Evolutionary conservation across 2,888 invertebrate species (phyloP), one percentile per base, ranked within the genome.

Genomic region (Nipponacmea schrenckii): DNA sequence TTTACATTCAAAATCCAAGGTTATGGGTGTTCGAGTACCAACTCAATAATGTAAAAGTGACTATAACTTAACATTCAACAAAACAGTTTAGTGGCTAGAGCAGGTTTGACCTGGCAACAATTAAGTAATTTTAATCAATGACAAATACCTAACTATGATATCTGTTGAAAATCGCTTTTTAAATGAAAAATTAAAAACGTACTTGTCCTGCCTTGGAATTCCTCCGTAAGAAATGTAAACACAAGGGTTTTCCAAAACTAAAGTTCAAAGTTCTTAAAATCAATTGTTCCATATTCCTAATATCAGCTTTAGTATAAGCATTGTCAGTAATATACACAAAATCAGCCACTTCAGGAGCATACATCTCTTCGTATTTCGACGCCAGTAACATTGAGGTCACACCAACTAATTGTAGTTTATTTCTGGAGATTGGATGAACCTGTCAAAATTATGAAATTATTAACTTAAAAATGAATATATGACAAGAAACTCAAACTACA

Each of bases 361-460:
- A 96, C 84, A 96, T 94, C 90, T 98, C 98, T 90, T 98, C 98
- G 85, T 96, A 97, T 89, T 98, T 98, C 84, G 94, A 93, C 0
- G 98, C 97, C 69, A 97, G 92, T 83, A 96, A 93, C 91, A 98
- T 92, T 0, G 96, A 94, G 0, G 96, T 93, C 0, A 95, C 93
- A 4, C 97, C 97, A 15, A 97, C 94, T 77, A 97, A 90, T 87
- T 98, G 97, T 73, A 97, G 91, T 80, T 93, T 92, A 77, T 92
- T 92, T 77, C 93, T 92, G 69, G 91, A 91, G 45, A 94, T 92
- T 24, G 91, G 91, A 68, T 81, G 76, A 20, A 78, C 72, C 86
- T 86, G 77, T 14, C n/a, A n/a, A n/a, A 80, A 77, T 64, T 17
- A 67, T 27, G 63, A 65, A 67, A 15, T 46, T 48, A 48, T 2